Evolutionary conservation across 2,888 invertebrate species (phyloP), one percentile per base, ranked within the genome.

Genomic region (Steinernema scapterisci): DNA sequence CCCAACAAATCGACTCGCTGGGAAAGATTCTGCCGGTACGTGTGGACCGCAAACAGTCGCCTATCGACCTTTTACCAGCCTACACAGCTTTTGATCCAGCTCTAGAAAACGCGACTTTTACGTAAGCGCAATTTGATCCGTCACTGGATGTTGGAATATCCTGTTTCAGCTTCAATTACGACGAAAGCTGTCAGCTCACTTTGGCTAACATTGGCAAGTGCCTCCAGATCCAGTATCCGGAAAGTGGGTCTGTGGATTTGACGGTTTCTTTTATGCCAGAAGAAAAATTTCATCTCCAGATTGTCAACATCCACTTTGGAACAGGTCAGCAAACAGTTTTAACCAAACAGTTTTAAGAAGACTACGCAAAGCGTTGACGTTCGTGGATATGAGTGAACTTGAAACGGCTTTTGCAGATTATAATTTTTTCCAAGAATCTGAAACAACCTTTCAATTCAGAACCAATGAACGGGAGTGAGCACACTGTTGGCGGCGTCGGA

Each of bases 391-490:
- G n/a, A n/a, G n/a, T n/a, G n/a, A n/a, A n/a, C n/a, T n/a, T n/a
- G n/a, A n/a, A n/a, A n/a, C n/a, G n/a, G n/a, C n/a, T n/a, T 16
- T 63, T 52, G 25, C 25, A 48, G 13, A 63, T 54, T 23, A n/a
- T n/a, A n/a, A n/a, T n/a, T n/a, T n/a, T n/a, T n/a, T n/a, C n/a
- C n/a, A n/a, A 70, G 44, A 54, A 44, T 11, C n/a, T n/a, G n/a
- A n/a, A 44, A 7, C 9, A 44, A 44, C 16, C 23, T 54, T 16
- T 11, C 25, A 19, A 19, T 78, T 75, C 27, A 78, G 87, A 87
- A 74, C 86, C 87, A 7, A 88, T 87, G 87, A 87, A 87, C 73
- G 87, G 87, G 45, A 84, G 84, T 0, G 86, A 88, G 71, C 88
- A 87, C 76, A 82, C 82, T 0, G 83, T 87, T 56, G 87, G 85